Evolutionary conservation across 2,888 invertebrate genomes (phyloP), one percentile per base, ranked within the genome.

Genomic region (Ochlodes sylvanus): DNA sequence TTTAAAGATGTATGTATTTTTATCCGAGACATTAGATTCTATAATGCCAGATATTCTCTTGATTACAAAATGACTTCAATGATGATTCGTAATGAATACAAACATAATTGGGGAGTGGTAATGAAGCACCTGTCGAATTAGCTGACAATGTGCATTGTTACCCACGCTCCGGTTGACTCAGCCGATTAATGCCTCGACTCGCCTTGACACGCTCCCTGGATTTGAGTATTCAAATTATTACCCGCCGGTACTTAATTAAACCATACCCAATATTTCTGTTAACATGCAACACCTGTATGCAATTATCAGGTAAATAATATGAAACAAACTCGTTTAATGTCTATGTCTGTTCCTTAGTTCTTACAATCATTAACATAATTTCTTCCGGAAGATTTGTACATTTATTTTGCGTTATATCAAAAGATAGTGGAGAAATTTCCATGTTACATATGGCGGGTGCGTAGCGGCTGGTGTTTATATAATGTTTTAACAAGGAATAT

Each of bases 91-190:
- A 52, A 50, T 68, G 54, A 17, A 41, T 56, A 62, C 47, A 62
- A 64, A 56, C 17, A 61, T 7, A 63, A 72, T 71, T 74, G 44
- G 62, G 60, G 38, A 52, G 12, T 68, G 69, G 71, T 67, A 68
- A 71, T 70, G 65, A 69, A 70, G 75, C 75, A 77, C 76, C 75
- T 76, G 77, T 70, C 67, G 63, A 75, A 74, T 72, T 72, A 62
- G 63, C 70, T 70, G 65, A 73, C 75, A 75, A 73, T 71, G 68
- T 57, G 72, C 57, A 71, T 75, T 74, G 71, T 69, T 54, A 68
- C 80, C 78, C 71, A 79, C 77, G 69, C 70, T 58, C 42, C 38
- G 41, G 69, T 71, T 78, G 79, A 76, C 77, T 77, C 70, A 71
- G 68, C 54, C 63, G 71, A 72, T 69, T 71, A 63, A 71, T 64